Percentiles rank a stretch among this genome's conserved stretches.
Evolutionary conservation across 2,797 vertebrate genomes (phyloP).

Genomic region (Steatocranus sp.): DNA sequence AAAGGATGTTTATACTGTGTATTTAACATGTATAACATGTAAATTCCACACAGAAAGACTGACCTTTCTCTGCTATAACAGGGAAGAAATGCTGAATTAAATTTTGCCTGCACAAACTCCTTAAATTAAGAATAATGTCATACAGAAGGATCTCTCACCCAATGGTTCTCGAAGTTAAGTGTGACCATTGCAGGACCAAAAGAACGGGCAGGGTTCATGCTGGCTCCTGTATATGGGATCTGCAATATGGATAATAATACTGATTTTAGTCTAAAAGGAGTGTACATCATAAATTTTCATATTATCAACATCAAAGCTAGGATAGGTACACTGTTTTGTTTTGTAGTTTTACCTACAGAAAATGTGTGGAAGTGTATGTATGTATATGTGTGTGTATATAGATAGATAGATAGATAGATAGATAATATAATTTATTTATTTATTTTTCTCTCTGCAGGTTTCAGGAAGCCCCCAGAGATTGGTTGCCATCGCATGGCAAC

Average conservation of each 20-base stretch:
- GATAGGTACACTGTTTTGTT: too few species aligned
- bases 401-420: too few species aligned
- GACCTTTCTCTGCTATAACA: neutral
- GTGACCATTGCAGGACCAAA: constrained; percentile 92
- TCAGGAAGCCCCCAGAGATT: constrained; percentile 49
- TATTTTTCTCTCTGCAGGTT: constrained; percentile 50
- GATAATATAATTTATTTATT: too few species aligned
- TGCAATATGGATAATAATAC: constrained; percentile 42
- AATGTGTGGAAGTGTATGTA: too few species aligned
- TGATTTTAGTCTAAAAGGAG: neutral
- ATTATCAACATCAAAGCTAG: neutral
- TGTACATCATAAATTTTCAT: neutral
- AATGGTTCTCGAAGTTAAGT: constrained; percentile 88
- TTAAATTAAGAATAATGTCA: neutral
- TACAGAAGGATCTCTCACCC: constrained; percentile 79
- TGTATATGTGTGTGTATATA: too few species aligned
- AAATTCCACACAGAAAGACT: neutral
- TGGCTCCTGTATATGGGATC: constrained; percentile 95
- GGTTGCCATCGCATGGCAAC: constrained; percentile 66
- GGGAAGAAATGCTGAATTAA: neutral
- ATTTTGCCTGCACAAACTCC: neutral
- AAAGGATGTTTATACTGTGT: neutral
- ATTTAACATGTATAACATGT: neutral
- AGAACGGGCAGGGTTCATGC: constrained; percentile 96
- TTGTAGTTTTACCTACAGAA: neutral